These are phyloP conservation scores for Temnothorax unifasciatus DNA, from an alignment of 2,888 invertebrate species.

Conservation along the genomic window DNA sequence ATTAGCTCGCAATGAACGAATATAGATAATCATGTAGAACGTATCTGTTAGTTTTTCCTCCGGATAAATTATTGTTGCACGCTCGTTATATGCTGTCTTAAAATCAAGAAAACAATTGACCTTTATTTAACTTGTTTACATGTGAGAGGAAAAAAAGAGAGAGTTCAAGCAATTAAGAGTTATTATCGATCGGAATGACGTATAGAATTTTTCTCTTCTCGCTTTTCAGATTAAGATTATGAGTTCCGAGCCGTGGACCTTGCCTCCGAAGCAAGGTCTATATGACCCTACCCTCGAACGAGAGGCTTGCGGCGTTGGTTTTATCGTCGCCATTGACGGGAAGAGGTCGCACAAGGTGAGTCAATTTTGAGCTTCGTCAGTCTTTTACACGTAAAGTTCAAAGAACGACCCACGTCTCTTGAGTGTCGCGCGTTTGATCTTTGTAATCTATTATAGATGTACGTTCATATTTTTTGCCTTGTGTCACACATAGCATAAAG, in stretches of 20 bases:
- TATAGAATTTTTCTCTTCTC: neutral
- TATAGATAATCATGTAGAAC: neutral
- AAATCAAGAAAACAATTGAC: neutral
- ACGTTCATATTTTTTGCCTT: neutral
- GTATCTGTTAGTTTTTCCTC: neutral
- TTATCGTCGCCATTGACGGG: constrained; percentile 99
- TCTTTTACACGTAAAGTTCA: constrained; percentile 23
- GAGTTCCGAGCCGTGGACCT: constrained; percentile 91
- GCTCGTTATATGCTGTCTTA: neutral
- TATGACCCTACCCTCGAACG: constrained; percentile 98
- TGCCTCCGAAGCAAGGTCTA: constrained; percentile 95
- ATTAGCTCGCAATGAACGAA: neutral
- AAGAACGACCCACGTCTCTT: constrained; percentile 13
- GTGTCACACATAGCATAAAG: neutral
- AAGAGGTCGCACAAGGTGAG: constrained; percentile 95
- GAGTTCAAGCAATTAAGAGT: neutral
- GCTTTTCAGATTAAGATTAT: constrained; percentile 83
- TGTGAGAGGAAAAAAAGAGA: neutral
- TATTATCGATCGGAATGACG: constrained; percentile 7
- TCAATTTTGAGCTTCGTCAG: constrained; percentile 50
- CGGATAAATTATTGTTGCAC: neutral
- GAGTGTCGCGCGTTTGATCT: constrained; percentile 19
- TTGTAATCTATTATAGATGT: neutral
- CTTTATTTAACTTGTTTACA: neutral
- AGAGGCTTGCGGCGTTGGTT: constrained; percentile 99